A percentile compares a stretch with the other conserved stretches of the same genome.
Evolutionary conservation across 2,113 vertebrate species (phyloP).

Genomic region (Pituophis catenifer): DNA sequence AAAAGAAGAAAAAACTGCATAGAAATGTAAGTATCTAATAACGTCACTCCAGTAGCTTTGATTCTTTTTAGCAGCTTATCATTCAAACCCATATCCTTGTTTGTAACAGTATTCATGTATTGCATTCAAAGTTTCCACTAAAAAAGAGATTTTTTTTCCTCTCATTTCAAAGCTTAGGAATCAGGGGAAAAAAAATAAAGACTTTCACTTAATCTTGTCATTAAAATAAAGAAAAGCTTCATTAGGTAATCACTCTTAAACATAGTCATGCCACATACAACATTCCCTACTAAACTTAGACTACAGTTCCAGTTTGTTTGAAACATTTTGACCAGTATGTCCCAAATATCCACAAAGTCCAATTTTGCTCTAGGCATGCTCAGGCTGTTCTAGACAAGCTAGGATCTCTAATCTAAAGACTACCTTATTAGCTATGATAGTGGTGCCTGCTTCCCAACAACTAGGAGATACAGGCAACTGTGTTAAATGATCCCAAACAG

Average conservation of each 20-base stretch:
- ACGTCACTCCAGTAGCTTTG: constrained; percentile 50
- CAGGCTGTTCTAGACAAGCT: background rate
- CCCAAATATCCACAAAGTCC: background rate
- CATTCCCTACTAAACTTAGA: background rate
- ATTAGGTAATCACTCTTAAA: background rate
- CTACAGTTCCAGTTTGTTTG: background rate
- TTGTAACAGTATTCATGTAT: constrained; percentile 38
- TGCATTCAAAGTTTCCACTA: background rate
- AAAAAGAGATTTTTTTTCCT: background rate
- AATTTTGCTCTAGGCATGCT: background rate
- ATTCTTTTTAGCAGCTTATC: constrained; percentile 59
- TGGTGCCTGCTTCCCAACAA: too few species aligned
- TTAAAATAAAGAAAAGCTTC: background rate
- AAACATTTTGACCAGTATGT: background rate
- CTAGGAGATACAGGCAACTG: too few species aligned
- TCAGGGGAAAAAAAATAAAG: background rate
- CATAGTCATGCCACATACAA: background rate
- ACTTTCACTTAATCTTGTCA: background rate
- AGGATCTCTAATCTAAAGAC: too few species aligned
- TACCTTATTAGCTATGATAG: too few species aligned
- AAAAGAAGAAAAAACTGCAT: constrained; percentile 38
- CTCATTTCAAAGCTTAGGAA: background rate
- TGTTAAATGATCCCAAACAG: too few species aligned
- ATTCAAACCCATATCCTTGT: constrained; percentile 53
- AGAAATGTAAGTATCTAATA: constrained; percentile 60